Percentiles rank a stretch among this genome's conserved stretches.
Evolutionary conservation across 2,113 vertebrate species (phyloP).

Genomic region (Phyllostomus hastatus): DNA sequence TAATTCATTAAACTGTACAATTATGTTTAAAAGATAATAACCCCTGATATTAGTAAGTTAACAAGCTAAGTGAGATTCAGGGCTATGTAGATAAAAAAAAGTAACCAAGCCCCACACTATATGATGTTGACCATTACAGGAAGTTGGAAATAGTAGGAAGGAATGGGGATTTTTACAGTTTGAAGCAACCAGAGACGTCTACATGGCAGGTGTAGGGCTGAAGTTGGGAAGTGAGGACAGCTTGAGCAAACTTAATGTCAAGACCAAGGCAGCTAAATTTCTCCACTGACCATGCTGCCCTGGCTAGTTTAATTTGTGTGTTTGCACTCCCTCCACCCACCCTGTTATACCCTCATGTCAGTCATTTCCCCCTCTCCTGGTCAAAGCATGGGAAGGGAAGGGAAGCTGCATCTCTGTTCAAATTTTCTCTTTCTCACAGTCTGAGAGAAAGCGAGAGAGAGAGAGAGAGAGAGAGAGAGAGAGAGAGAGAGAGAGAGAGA

Average conservation of each 20-base stretch:
- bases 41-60: not conserved
- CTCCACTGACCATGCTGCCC: not conserved
- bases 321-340: no score
- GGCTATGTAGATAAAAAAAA: not conserved
- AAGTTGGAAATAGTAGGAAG: not conserved
- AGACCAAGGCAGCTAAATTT: no score
- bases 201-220: not conserved
- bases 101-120: not conserved
- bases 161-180: no score
- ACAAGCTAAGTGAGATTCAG: not conserved
- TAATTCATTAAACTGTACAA: no score
- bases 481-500: no score
- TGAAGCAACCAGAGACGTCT: not conserved
- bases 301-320: not conserved
- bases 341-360: not conserved
- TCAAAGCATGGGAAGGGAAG: not conserved
- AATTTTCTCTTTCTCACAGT: not conserved
- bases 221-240: not conserved
- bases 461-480: no score
- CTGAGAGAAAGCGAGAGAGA: not conserved
- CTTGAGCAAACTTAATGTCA: not conserved
- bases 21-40: not conserved
- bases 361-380: rapidly evolving
- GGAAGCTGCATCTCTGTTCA: not conserved
- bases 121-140: not conserved